A percentile compares a stretch with the other conserved stretches of the same genome.
These are phyloP conservation scores for Hydrolagus affinis DNA, from an alignment of 2,113 vertebrate genomes.

Conservation along the genomic window DNA sequence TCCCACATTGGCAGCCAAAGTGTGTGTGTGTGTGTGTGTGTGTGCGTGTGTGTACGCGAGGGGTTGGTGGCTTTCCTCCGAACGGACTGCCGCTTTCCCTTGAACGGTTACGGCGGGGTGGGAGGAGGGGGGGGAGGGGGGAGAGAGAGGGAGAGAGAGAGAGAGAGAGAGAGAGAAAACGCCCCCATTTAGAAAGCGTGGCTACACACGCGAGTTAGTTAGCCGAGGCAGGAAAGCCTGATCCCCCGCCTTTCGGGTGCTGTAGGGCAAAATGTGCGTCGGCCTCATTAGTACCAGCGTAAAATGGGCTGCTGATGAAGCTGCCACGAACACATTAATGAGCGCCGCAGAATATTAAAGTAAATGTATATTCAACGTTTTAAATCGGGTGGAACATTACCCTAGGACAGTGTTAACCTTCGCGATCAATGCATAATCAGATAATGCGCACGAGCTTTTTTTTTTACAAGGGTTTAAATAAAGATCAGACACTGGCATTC, in stretches of 20 bases:
- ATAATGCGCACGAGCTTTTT: conserved; percentile 58
- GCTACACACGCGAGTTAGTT: too few species aligned
- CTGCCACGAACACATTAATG: conserved; percentile 18
- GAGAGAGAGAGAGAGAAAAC: too few species aligned
- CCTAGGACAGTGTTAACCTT: conserved; percentile 52
- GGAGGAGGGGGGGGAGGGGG: background rate
- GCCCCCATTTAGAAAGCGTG: background rate
- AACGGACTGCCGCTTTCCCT: background rate
- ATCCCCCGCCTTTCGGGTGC: background rate
- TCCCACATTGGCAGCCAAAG: too few species aligned
- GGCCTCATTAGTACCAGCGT: conserved; percentile 23
- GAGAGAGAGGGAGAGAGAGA: too few species aligned
- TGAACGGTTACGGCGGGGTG: background rate
- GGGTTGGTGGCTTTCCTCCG: too few species aligned
- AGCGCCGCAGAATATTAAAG: conserved; percentile 56
- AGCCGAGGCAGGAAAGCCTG: background rate
- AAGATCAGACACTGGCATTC: conserved; percentile 74
- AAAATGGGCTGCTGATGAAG: conserved; percentile 8
- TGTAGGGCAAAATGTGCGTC: conserved; percentile 22
- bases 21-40: too few species aligned
- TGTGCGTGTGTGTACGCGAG: too few species aligned
- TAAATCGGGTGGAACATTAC: conserved; percentile 55
- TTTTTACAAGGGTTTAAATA: conserved; percentile 60
- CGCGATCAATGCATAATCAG: conserved; percentile 70
- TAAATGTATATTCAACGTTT: conserved; percentile 58